Percentiles rank a stretch among this genome's conserved stretches.
phyloP scores from a whole-genome alignment of 30 jellyfish, hydroid and myxozoan species.

The Pelagia noctiluca region DNA sequence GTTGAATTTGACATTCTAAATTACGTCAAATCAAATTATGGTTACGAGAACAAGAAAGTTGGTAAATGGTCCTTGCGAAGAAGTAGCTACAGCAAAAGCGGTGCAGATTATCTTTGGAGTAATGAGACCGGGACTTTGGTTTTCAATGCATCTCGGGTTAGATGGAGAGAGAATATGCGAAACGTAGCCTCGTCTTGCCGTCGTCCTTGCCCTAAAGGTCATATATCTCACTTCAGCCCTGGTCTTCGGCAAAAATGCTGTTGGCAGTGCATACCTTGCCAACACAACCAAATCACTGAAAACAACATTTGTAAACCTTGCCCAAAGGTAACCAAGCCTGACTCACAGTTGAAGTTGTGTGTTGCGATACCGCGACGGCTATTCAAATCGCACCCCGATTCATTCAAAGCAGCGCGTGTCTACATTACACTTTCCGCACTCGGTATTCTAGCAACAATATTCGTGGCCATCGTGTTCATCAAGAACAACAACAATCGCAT shows the following conservation, averaged over 20 bases:
- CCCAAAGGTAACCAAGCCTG: constrained; percentile 57
- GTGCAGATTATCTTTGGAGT: constrained; percentile 17
- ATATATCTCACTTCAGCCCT: constrained; percentile 15
- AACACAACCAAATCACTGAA: constrained; percentile 30
- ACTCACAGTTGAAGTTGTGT: constrained; percentile 37
- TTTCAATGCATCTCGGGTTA: constrained; percentile 13
- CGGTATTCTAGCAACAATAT: constrained; percentile 63
- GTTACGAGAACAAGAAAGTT: constrained; percentile 39
- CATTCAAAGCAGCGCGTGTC: constrained; percentile 14
- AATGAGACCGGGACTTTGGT: constrained; percentile 10
- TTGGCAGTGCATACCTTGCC: constrained; percentile 81
- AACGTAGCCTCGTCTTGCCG: constrained; percentile 73
- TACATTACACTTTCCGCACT: constrained; percentile 48
- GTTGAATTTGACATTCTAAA: constrained; percentile 71
- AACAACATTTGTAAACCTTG: constrained; percentile 74
- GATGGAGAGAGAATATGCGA: constrained; percentile 14
- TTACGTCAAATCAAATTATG: constrained; percentile 8
- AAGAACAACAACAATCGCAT: constrained; percentile 55
- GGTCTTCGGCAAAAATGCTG: constrained; percentile 75
- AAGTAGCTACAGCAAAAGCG: constrained; percentile 23
- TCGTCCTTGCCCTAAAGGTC: constrained; percentile 70
- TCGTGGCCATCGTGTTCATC: constrained; percentile 65
- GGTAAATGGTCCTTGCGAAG: constrained; percentile 65
- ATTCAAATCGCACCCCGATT: constrained; percentile 12
- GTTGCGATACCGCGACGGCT: constrained; percentile 28